Evolutionary conservation across 2,113 vertebrate genomes (phyloP), one percentile per base, ranked within the genome.

Genomic region (Eidolon helvum): DNA sequence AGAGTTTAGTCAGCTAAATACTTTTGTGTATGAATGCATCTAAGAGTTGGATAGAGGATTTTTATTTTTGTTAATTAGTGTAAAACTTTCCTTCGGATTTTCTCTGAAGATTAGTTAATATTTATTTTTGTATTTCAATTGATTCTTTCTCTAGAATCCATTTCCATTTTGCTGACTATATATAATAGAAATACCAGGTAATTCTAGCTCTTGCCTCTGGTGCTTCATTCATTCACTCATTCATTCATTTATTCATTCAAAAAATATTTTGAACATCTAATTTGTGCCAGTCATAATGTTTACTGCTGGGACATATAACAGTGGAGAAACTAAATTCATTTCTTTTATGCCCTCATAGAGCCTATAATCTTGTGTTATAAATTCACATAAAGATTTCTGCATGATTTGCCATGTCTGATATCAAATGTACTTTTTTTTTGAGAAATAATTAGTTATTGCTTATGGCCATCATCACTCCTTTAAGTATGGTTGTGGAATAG

Each of bases 51-150:
- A 85, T 63, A 85, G 43, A 87, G 18, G 11, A 84, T 35, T 91
- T 96, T 79, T 75, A 77, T 61, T 91, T 92, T 72, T 71, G 21
- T 59, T 88, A 85, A 82, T 91, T 96, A 95, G 10, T 77, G 30
- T 66, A 78, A 83, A 94, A 84, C 26, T 69, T 65, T 30, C 16
- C n/a, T 80, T 95, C 40, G 69, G 77, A 79, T 69, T 83, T 92
- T 38, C 84, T 91, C 26, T 93, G 40, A 90, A 50, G 57, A 66
- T 69, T 21, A 77, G 78, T 22, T 89, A 85, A 55, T 89, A 55
- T 57, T 97, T 96, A 83, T 55, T 88, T 96, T 83, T 85, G 38
- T 26, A 86, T 78, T 96, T 86, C 28, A 95, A 30, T 65, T 80
- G 55, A 79, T 55, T 85, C 24, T 80, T 48, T 40, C 10, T 28